Evolutionary conservation across 2,797 vertebrate species (phyloP), one percentile per base, ranked within the genome.

Genomic region (Phataginus tetradactyla): DNA sequence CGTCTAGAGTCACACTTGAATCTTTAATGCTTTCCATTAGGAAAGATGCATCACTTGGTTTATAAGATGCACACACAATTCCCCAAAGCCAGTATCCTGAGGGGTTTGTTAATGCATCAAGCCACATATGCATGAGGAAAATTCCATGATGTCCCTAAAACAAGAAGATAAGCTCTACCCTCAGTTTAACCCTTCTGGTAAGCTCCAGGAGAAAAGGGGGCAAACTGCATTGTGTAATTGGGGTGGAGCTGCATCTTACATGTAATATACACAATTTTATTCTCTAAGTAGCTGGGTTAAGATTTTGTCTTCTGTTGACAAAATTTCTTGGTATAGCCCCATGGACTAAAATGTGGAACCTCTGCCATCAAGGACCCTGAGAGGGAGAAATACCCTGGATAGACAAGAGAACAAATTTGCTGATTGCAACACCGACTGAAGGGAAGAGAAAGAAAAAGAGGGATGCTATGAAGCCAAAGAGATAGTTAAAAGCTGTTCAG

Each of bases 1-100:
- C 97, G 96, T 97, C 94, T 95, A 98, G 97, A 45, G 96, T 95
- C 96, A 92, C 96, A 97, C 97, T 88, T 94, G 95, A 98, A 98
- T 97, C 96, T 96, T 97, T 97, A 97, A 98, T 93, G 93, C 37
- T 95, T 92, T 88, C 96, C 34, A 32, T 97, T 96, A 96, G 90
- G 64, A 94, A 98, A 95, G 97, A 96, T 83, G 84, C 93, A 86
- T 93, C 95, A 95, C 1, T 97, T 94, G 84, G 0, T 91, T 96
- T 96, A 86, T 69, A 96, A 97, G 96, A 66, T 21, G 68, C 75
- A 96, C n/a, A 96, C 72, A 84, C 15, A 17, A 90, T 77, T 98
- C 91, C 87, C 66, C 59, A 92, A 78, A 97, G 90, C 39, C 66
- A 74, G 74, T 87, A 92, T 94, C 94, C 96, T 96, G 84, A 96